phyloP scores from a whole-genome alignment of 2,113 vertebrate genomes.

The Caranx ignobilis region DNA sequence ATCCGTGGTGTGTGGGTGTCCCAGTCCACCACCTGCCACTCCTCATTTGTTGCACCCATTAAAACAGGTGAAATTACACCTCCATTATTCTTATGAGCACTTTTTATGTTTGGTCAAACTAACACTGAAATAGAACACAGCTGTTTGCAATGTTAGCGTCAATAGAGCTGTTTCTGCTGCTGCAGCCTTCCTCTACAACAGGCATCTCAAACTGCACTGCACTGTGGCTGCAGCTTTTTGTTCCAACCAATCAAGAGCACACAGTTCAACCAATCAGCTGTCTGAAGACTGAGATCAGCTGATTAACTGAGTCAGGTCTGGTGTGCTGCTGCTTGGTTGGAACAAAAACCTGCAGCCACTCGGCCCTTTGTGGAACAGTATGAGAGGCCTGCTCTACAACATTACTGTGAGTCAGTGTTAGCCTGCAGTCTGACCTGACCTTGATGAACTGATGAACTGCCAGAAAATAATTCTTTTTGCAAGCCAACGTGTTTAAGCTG shows the following conservation, averaged over 20 bases:
- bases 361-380: too few relatives aligned
- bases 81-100: neutral
- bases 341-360: too few relatives aligned
- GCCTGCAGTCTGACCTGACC: too few relatives aligned
- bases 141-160: neutral
- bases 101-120: neutral
- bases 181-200: neutral
- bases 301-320: too few relatives aligned
- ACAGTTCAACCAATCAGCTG: too few relatives aligned
- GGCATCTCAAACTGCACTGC: too few relatives aligned
- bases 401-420: neutral
- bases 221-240: too few relatives aligned
- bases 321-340: too few relatives aligned
- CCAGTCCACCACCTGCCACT: neutral
- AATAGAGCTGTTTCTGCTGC: neutral
- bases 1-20: neutral
- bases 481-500: constrained; percentile 1
- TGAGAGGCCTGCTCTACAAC: too few relatives aligned
- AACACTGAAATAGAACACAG: neutral
- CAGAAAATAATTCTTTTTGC: neutral
- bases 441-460: neutral
- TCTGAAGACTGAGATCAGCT: too few relatives aligned
- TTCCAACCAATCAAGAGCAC: too few relatives aligned
- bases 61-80: neutral
- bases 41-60: neutral